Base-by-base conservation (phyloP, 2,888 invertebrate genomes). In the Sclerodermus sp. region DNA sequence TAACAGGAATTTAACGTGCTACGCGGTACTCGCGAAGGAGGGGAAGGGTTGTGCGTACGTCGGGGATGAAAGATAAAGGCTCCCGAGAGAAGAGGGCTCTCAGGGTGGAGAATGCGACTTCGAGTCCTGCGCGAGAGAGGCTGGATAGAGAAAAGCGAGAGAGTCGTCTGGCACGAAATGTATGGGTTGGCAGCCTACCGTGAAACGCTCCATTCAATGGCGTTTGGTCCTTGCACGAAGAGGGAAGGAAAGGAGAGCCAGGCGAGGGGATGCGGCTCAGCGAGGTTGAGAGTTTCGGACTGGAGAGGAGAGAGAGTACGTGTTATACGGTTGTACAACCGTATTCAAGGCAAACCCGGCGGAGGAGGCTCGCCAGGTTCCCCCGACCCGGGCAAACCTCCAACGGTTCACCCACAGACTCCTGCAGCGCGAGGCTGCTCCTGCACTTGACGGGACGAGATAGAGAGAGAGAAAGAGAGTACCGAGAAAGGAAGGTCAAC, bases 151-250 rank as follows among this genome's bases (percentile, higher is more conserved):
- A 44, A 45, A 47, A 49, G 41, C 30, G 48, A 32, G 29, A 18
- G 34, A 16, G 49, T 36, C 40, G 62, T 64, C 59, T 66, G 59
- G 53, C 54, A 64, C 58, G 62, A 62, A 59, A 70, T 65, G 62
- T 70, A 67, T 64, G 23, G 53, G 53, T 43, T 57, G 61, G 58
- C 66, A 66, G 60, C 59, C 66, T 63, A 66, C 67, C 71, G 66
- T 72, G 66, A 72, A 73, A 73, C 66, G 64, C 70, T 68, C 64
- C 53, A 67, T 68, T 72, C 64, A 67, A 67, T 61, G 64, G 62
- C 58, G 55, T 63, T 66, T 56, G 60, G 58, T 44, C 45, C 42
- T 43, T 39, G 49, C 34, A 47, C 43, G 30, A 29, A 45, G 17
- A 51, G 39, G 54, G 59, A 32, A 38, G 52, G 38, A 38, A 5